A percentile compares a stretch with the other conserved stretches of the same genome.
Conservation (phyloP, 2,888 invertebrate genomes). For the Unio delphinus region DNA sequence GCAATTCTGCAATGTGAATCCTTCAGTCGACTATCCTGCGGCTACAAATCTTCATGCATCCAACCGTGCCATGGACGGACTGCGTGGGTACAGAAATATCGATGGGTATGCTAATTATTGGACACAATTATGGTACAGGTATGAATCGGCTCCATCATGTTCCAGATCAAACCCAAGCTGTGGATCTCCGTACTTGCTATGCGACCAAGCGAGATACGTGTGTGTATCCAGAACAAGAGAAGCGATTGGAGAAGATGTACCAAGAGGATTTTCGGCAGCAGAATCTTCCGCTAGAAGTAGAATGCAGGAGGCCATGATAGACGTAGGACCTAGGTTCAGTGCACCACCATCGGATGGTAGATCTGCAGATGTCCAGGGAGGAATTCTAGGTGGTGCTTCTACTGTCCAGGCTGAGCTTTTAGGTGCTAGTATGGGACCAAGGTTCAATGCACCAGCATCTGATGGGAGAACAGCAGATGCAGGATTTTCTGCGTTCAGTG, state of each 20-base stretch:
- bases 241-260: slow-evolving; percentile 3
- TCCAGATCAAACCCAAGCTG: slow-evolving; percentile 25
- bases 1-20: slow-evolving; percentile 30
- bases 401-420: too few species aligned
- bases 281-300: slow-evolving; percentile 4
- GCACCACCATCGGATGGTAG: slow-evolving; percentile 19
- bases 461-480: slow-evolving; percentile 17
- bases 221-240: slow-evolving; percentile 21
- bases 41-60: slow-evolving; percentile 23
- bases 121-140: slow-evolving; percentile 30
- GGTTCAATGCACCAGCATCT: slow-evolving; percentile 14
- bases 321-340: slow-evolving; percentile 16
- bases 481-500: too few species aligned
- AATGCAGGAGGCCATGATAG: slow-evolving; percentile 5
- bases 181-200: slow-evolving; percentile 27
- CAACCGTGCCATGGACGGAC: slow-evolving; percentile 24
- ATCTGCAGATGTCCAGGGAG: not conserved
- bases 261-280: slow-evolving; percentile 4
- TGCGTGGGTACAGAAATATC: slow-evolving; percentile 26
- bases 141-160: slow-evolving; percentile 34
- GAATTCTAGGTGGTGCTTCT: too few species aligned
- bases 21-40: slow-evolving; percentile 35
- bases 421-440: slow-evolving; percentile 7
- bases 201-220: slow-evolving; percentile 17
- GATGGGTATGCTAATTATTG: slow-evolving; percentile 30